Evolutionary conservation across 2,113 vertebrate species (phyloP).

Genomic region (Tachycineta bicolor): DNA sequence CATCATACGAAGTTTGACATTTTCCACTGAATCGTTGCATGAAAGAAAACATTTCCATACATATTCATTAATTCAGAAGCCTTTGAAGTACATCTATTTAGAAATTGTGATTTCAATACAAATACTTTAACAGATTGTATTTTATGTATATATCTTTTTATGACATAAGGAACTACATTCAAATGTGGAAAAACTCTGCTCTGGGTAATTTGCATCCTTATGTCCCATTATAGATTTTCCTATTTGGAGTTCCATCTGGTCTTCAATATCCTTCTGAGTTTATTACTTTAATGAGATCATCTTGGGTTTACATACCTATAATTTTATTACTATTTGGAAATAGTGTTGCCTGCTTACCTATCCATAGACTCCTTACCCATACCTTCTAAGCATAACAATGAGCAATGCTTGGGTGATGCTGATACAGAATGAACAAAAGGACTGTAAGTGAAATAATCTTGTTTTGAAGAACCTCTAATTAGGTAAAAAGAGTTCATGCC

Average conservation of each 20-base stretch:
- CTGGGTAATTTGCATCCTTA: slow-evolving; percentile 77
- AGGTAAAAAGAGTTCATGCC: not conserved
- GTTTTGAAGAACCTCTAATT: not conserved
- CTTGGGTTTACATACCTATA: slow-evolving; percentile 61
- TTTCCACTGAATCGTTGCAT: slow-evolving; percentile 7
- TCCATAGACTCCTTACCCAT: slow-evolving; percentile 12
- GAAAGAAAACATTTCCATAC: slow-evolving; percentile 48
- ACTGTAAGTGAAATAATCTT: not conserved
- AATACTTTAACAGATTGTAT: slow-evolving; percentile 78
- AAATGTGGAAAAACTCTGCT: slow-evolving; percentile 72
- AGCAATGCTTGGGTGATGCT: not conserved
- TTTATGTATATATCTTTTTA: slow-evolving; percentile 76
- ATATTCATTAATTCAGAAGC: slow-evolving; percentile 52
- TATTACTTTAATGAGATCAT: slow-evolving; percentile 75
- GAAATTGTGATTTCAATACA: slow-evolving; percentile 67
- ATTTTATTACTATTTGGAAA: slow-evolving; percentile 69
- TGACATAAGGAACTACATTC: slow-evolving; percentile 69
- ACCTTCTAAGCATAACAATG: slow-evolving; percentile 29
- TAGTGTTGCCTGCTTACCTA: slow-evolving; percentile 48
- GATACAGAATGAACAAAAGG: not conserved
- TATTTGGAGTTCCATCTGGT: slow-evolving; percentile 78
- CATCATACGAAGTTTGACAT: slow-evolving; percentile 6
- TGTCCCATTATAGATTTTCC: slow-evolving; percentile 72
- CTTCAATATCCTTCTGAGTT: slow-evolving; percentile 66
- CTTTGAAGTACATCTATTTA: slow-evolving; percentile 46